These are phyloP conservation scores for Cynodonichthys magdalenae DNA, from an alignment of 2,797 vertebrate species.

Conservation along the genomic window DNA sequence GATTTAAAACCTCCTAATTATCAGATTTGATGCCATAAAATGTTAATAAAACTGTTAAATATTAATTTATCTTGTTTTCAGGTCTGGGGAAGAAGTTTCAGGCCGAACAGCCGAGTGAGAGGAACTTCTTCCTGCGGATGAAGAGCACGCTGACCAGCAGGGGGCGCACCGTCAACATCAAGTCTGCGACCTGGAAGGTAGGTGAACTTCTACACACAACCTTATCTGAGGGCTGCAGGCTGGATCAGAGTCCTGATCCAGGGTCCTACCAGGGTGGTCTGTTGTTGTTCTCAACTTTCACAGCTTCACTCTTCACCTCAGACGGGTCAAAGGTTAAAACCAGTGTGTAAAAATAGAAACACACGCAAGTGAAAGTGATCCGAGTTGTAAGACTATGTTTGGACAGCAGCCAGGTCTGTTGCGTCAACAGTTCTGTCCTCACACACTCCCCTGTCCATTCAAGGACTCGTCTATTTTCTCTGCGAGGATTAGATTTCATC, in stretches of 20 bases:
- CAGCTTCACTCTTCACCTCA: not conserved
- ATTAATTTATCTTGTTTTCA: conserved; percentile 39
- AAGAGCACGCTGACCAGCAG: conserved; percentile 89
- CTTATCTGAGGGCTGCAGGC: too few species aligned
- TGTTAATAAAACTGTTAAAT: too few species aligned
- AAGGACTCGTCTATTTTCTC: not conserved
- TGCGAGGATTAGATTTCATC: not conserved
- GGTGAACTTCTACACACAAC: conserved; percentile 58
- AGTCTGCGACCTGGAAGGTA: conserved; percentile 91
- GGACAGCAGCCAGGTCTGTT: conserved; percentile 6
- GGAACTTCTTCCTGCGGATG: conserved; percentile 87
- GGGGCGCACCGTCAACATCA: conserved; percentile 89
- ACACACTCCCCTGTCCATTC: not conserved
- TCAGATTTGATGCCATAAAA: too few species aligned
- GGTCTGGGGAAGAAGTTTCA: conserved; percentile 77
- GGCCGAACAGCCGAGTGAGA: conserved; percentile 56
- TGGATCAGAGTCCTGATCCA: too few species aligned
- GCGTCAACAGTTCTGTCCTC: not conserved
- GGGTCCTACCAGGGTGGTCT: not conserved
- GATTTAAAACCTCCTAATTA: too few species aligned
- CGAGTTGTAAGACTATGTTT: not conserved
- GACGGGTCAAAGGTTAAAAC: not conserved
- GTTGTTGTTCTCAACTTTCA: too few species aligned
- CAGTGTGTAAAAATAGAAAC: conserved; percentile 1
- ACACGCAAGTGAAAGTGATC: not conserved